Evolutionary conservation across 2,113 vertebrate genomes (phyloP).

Genomic region (Gasterosteus nipponicus): DNA sequence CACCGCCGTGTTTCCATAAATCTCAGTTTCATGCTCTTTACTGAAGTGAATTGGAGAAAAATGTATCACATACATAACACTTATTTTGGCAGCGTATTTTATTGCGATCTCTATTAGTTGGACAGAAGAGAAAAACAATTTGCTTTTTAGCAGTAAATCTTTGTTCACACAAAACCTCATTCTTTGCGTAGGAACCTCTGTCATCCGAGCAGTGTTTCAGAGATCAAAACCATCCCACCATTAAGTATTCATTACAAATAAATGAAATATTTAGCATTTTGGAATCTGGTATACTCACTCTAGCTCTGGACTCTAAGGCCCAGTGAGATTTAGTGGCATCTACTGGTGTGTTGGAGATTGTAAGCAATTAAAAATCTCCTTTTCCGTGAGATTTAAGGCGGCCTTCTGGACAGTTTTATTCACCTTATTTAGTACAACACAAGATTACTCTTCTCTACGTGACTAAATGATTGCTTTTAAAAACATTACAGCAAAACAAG

Average conservation of each 20-base stretch:
- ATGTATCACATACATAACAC: not conserved
- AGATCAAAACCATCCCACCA: not conserved
- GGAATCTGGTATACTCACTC: not conserved
- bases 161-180: not conserved
- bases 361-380: no score
- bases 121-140: not conserved
- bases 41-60: not conserved
- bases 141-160: not conserved
- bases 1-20: not conserved
- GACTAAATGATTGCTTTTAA: no score
- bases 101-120: not conserved
- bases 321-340: no score
- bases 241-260: not conserved
- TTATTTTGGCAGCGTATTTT: not conserved
- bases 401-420: no score
- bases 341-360: no score
- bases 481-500: no score
- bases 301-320: no score
- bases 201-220: not conserved
- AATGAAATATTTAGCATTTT: not conserved
- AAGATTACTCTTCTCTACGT: no score
- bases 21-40: not conserved
- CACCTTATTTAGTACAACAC: no score
- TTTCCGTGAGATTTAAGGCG: no score
- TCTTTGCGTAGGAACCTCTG: not conserved